Evolutionary conservation across 2,113 vertebrate genomes (phyloP).

Genomic region (Agelaius tricolor): DNA sequence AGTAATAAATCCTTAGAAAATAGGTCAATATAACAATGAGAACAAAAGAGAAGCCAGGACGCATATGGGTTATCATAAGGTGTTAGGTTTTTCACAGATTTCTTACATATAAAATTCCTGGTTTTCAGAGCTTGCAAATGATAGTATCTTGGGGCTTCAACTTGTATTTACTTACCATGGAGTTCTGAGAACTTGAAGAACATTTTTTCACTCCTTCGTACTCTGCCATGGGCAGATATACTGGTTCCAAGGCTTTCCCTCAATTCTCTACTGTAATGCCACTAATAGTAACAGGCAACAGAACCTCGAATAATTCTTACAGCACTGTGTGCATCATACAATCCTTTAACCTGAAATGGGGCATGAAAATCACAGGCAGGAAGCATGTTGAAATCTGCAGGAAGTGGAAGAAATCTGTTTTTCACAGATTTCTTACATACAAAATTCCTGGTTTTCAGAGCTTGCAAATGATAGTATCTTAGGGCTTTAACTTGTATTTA

Average conservation of each 20-base stretch:
- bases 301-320: background rate
- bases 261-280: background rate
- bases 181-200: background rate
- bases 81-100: background rate
- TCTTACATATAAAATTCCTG: background rate
- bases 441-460: too few species aligned
- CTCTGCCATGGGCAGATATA: background rate
- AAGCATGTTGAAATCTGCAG: background rate
- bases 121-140: background rate
- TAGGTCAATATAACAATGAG: background rate
- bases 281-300: background rate
- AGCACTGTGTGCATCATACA: background rate
- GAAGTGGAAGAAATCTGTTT: too few species aligned
- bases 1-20: background rate
- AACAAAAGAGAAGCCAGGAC: background rate
- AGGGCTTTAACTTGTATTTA: too few species aligned
- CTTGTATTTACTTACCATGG: background rate
- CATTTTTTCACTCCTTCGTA: background rate
- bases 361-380: background rate
- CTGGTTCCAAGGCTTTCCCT: background rate
- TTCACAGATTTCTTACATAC: too few species aligned
- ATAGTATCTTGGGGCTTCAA: background rate
- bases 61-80: accelerated
- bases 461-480: too few species aligned
- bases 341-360: background rate